phyloP scores from a whole-genome alignment of 1,140 invertebrate genomes.

The Drosophila nigrodunni region DNA sequence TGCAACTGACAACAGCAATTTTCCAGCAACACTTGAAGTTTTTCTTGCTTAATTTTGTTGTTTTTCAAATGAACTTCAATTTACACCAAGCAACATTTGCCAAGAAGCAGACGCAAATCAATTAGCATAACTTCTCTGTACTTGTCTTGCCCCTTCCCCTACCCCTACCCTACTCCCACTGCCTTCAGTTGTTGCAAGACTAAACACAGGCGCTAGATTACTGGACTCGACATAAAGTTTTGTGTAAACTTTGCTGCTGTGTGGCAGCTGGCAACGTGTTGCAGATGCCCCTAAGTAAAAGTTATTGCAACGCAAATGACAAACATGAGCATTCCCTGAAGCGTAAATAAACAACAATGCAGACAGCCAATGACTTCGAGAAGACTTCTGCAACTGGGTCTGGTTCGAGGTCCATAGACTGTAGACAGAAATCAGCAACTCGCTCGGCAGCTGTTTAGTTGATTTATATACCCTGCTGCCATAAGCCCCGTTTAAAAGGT shows the following conservation, averaged over 20 bases:
- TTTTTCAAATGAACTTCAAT: constrained; percentile 75
- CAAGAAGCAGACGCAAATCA: constrained; percentile 48
- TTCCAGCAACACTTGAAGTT: constrained; percentile 52
- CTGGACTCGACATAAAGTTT: constrained; percentile 52
- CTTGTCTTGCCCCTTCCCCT: background rate
- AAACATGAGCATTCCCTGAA: constrained; percentile 63
- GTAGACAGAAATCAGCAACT: background rate
- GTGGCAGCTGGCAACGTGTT: constrained; percentile 50
- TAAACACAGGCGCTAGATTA: constrained; percentile 60
- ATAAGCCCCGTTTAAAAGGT: background rate
- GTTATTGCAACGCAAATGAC: constrained; percentile 80
- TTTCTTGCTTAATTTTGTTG: constrained; percentile 45
- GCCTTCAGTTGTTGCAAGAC: constrained; percentile 11
- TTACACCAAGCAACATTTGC: constrained; percentile 50
- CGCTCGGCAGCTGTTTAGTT: constrained; percentile 16
- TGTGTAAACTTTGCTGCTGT: constrained; percentile 57
- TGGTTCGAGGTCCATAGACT: background rate
- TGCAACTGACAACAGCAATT: background rate
- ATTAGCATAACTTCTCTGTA: constrained; percentile 54
- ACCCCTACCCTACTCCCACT: background rate
- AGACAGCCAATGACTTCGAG: background rate
- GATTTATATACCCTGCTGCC: constrained; percentile 19
- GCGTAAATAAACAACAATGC: constrained; percentile 61
- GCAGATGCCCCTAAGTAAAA: constrained; percentile 71
- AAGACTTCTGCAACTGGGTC: background rate